Evolutionary conservation across 2,888 invertebrate genomes (phyloP).

Genomic region (Eupithecia pulchellata): DNA sequence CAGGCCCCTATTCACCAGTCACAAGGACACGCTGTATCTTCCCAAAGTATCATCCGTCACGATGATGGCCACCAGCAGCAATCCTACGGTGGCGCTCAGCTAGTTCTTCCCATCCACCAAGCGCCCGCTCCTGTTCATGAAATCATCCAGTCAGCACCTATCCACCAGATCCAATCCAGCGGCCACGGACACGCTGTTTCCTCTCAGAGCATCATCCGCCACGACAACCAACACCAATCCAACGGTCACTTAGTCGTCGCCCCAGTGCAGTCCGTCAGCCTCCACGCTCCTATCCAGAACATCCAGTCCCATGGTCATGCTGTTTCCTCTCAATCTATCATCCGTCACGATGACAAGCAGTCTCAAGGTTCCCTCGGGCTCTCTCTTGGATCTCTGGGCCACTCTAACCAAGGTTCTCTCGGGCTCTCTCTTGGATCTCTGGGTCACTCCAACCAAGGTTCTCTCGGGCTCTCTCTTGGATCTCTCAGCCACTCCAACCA

Average conservation of each 20-base stretch:
- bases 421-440: constrained; percentile 27
- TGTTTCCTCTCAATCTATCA: constrained; percentile 49
- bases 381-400: constrained; percentile 43
- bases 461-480: constrained; percentile 26
- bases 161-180: constrained; percentile 39
- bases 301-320: constrained; percentile 43
- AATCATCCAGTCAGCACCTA: constrained; percentile 36
- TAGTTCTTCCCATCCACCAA: constrained; percentile 38
- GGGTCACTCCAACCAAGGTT: too few species aligned
- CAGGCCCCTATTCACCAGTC: constrained; percentile 41
- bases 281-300: constrained; percentile 33
- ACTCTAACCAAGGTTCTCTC: constrained; percentile 27
- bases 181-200: constrained; percentile 56
- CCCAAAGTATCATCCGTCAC: constrained; percentile 59
- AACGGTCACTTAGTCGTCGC: constrained; percentile 37
- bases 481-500: constrained; percentile 42
- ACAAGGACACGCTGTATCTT: constrained; percentile 56
- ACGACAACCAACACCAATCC: constrained; percentile 41
- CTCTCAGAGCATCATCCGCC: constrained; percentile 59
- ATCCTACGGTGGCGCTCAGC: constrained; percentile 37
- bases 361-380: constrained; percentile 39
- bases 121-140: constrained; percentile 44
- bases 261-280: constrained; percentile 37
- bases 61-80: constrained; percentile 43
- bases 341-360: constrained; percentile 46